phyloP scores from a whole-genome alignment of 2,113 vertebrate species.

The Bubo scandiacus region DNA sequence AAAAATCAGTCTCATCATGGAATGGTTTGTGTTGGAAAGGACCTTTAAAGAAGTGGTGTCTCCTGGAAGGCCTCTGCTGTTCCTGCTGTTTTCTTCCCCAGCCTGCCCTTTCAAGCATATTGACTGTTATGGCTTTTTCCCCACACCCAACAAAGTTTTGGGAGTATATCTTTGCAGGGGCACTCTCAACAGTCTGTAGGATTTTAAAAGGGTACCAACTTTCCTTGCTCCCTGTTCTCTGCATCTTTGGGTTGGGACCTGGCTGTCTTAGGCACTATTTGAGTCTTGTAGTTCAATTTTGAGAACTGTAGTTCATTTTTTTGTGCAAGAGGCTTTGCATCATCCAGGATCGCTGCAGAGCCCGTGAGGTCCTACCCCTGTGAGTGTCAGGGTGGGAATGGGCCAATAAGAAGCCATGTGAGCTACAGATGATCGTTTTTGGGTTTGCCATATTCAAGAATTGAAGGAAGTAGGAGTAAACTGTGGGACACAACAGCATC shows the following conservation, averaged over 20 bases:
- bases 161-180: background rate
- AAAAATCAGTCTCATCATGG: background rate
- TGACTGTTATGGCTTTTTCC: background rate
- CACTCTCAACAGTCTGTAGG: fast-evolving
- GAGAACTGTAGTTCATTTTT: background rate
- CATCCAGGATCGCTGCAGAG: background rate
- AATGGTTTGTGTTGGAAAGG: background rate
- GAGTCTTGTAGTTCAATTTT: background rate
- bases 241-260: background rate
- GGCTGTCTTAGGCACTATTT: background rate
- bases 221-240: background rate
- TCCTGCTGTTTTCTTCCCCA: background rate
- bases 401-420: background rate
- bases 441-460: background rate
- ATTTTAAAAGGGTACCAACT: background rate
- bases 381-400: background rate
- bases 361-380: background rate
- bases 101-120: background rate
- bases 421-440: background rate
- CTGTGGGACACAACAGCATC: background rate
- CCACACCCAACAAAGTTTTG: background rate
- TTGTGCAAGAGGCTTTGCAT: background rate
- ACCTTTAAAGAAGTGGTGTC: background rate
- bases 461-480: background rate
- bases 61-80: background rate